phyloP scores from a whole-genome alignment of 2,888 invertebrate genomes.

The Xylota segnis region DNA sequence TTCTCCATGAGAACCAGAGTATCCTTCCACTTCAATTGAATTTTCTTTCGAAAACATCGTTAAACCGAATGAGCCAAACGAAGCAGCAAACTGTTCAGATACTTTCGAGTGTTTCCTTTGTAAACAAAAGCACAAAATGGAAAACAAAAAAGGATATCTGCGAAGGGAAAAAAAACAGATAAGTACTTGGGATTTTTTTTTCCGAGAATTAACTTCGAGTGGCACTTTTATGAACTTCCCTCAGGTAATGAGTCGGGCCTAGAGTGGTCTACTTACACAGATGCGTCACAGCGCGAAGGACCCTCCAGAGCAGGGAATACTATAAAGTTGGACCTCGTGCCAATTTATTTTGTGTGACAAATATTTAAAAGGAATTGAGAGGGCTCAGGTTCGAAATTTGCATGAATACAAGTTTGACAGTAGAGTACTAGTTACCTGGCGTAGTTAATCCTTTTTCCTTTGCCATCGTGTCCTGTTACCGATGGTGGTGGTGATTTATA shows the following conservation, averaged over 20 bases:
- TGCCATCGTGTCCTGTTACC: neutral
- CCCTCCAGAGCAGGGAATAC: neutral
- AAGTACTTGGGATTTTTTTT: neutral
- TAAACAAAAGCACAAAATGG: neutral
- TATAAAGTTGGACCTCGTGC: too few relatives aligned
- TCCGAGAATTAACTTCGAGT: constrained; percentile 33
- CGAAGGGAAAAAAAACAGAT: neutral
- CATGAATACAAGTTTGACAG: too few relatives aligned
- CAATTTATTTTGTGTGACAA: neutral
- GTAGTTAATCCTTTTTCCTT: neutral
- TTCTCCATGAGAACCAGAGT: constrained; percentile 10
- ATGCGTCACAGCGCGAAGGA: neutral
- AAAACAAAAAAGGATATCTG: neutral
- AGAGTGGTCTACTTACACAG: neutral
- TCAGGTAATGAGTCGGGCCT: constrained; percentile 16
- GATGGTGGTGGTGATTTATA: neutral
- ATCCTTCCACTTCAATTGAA: constrained; percentile 26
- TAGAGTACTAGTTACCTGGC: neutral
- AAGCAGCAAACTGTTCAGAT: constrained; percentile 40
- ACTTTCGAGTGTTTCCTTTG: constrained; percentile 25
- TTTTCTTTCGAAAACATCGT: constrained; percentile 11
- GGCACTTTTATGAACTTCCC: neutral
- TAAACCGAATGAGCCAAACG: constrained; percentile 1
- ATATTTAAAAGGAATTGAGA: neutral
- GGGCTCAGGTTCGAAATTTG: neutral